A percentile compares a stretch with the other conserved stretches of the same genome.
Evolutionary conservation across 2,113 vertebrate species (phyloP).

Genomic region (western clawed frog (Xenopus tropicalis)): UCB_Xtro_10.0 CM004451.2:40269501-40270000

Average conservation of each 20-base stretch:
- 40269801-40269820: not conserved
- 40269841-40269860: not conserved
- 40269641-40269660: no score
- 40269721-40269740: conserved; percentile 94
- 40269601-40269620: no score
- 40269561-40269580: no score
- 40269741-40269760: conserved; percentile 79
- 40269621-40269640: no score
- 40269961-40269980: not conserved
- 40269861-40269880: not conserved
- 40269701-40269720: conserved; percentile 81
- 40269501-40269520: no score
- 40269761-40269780: conserved; percentile 89
- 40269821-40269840: not conserved
- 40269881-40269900: not conserved
- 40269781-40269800: conserved; percentile 63
- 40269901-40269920: not conserved
- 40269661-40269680: no score
- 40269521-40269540: no score
- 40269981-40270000: conserved; percentile 4
- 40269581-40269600: no score
- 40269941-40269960: not conserved
- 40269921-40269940: not conserved
- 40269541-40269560: no score
- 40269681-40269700: conserved; percentile 72